Base-by-base conservation (phyloP, 2,888 invertebrate genomes). In the Lutraria lutraria region DNA sequence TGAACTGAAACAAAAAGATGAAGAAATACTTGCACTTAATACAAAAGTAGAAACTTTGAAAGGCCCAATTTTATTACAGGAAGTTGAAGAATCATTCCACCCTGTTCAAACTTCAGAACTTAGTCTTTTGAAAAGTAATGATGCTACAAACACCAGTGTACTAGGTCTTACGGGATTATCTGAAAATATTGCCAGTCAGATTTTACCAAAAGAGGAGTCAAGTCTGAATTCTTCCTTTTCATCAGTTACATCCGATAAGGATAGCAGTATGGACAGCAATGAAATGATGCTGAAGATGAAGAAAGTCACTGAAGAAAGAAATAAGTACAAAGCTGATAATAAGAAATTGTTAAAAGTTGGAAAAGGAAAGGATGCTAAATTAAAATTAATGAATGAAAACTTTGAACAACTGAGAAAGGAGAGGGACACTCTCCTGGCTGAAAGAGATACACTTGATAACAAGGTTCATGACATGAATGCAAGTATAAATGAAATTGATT, bases 361-460 rank as follows among this genome's bases (percentile, higher is more conserved):
- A 29, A 91, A 91, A 82, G 92, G 91, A 16, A 92, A 92, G 81
- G 92, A 92, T 88, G 82, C 92, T 54, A 92, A 92, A 82, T 60
- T 89, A 29, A 91, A 88, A 85, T 52, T 90, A 34, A 89, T 92
- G 88, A 90, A 89, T 88, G 85, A 87, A 76, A 92, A 92, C 43
- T 90, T 92, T 88, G 92, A 92, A 80, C 83, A 92, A 60, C 52
- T 88, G 3, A 85, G 90, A 85, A 63, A 29, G 54, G 90, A 91
- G 83, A 87, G 92, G 79, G 90, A 89, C 86, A 72, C 86, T 76
- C 68, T 90, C 13, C 54, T 91, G 31, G 88, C 86, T 60, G 90
- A 93, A 82, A 89, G 90, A 81, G 91, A 92, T 83, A 83, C 72
- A 16, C 54, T 92, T 43, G 92, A 92, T 29, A 92, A 89, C 76